Percentiles rank a stretch among this genome's conserved stretches.
These are phyloP conservation scores for Coptodon bakossiorum DNA, from an alignment of 2,113 vertebrate genomes.

Conservation along the genomic window DNA sequence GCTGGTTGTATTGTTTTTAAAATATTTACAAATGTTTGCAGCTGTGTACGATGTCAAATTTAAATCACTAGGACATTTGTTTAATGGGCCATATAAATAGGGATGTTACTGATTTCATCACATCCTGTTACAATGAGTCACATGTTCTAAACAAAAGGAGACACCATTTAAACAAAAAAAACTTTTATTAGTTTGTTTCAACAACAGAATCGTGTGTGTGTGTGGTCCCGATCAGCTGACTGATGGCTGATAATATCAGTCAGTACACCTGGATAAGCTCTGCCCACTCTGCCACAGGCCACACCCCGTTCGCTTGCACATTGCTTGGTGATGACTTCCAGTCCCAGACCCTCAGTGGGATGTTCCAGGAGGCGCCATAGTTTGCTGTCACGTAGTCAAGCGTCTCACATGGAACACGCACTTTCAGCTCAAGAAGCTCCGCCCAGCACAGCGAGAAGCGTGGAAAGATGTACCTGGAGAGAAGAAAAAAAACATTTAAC, in stretches of 20 bases:
- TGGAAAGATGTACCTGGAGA: conserved; percentile 50
- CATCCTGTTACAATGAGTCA: neutral
- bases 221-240: neutral
- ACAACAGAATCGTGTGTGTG: neutral
- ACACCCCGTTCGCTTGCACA: conserved; percentile 52
- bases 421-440: conserved; percentile 53
- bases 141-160: neutral
- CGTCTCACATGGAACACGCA: conserved; percentile 48
- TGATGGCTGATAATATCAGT: neutral
- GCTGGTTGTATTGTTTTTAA: neutral
- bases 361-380: conserved; percentile 44
- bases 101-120: neutral
- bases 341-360: conserved; percentile 51
- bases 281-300: conserved; percentile 41
- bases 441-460: conserved; percentile 56
- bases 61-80: neutral
- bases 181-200: neutral
- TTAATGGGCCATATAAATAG: neutral
- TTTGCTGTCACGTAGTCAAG: conserved; percentile 51
- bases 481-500: neutral
- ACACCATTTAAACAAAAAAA: neutral
- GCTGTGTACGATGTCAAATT: neutral
- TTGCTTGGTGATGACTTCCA: conserved; percentile 62
- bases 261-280: conserved; percentile 58
- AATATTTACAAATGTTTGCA: neutral